Evolutionary conservation across 1,140 invertebrate genomes (phyloP), one percentile per base, ranked within the genome.

Genomic region (Colletes gigas): DNA sequence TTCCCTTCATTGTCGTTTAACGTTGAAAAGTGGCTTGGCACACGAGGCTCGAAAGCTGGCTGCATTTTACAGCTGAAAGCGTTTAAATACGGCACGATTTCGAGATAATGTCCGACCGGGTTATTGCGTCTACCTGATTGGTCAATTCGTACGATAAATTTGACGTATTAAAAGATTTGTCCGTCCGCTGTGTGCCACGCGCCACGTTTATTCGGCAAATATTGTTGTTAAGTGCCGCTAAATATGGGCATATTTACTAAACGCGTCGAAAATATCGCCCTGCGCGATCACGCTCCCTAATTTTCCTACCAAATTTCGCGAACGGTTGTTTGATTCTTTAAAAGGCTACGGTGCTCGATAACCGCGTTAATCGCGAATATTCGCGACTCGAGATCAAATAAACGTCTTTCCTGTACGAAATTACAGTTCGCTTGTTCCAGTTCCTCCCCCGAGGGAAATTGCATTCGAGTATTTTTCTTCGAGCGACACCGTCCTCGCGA

Each of bases 81-180:
- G 60, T 66, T 79, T 73, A 79, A 79, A 79, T 12, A 70, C 50
- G n/a, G 39, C 19, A 65, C 77, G 39, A 79, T 73, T 79, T 39
- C 19, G 60, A 30, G 52, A 73, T 66, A 73, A 71, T 65, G 41
- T 17, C 47, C 39, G 1, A 19, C 17, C 2, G 1, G 5, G 41
- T 60, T 70, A 68, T 63, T 44, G 8, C 50, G 41, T 19, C 6
- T 14, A 57, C 15, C 14, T 73, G 69, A 73, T 66, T 73, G 60
- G 50, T 14, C 70, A 63, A 57, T 79, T 73, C 55, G 15, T 4
- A 19, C 8, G 60, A 73, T 73, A 50, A 79, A 79, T 79, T 73
- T 19, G 17, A 65, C 19, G 41, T 41, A 39, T 73, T 79, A 73
- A 73, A 73, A 50, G 17, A 19, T 55, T 14, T 8, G 15, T 15